Base-by-base conservation (phyloP, 2,888 invertebrate genomes). In the Rhamnusium bicolor region DNA sequence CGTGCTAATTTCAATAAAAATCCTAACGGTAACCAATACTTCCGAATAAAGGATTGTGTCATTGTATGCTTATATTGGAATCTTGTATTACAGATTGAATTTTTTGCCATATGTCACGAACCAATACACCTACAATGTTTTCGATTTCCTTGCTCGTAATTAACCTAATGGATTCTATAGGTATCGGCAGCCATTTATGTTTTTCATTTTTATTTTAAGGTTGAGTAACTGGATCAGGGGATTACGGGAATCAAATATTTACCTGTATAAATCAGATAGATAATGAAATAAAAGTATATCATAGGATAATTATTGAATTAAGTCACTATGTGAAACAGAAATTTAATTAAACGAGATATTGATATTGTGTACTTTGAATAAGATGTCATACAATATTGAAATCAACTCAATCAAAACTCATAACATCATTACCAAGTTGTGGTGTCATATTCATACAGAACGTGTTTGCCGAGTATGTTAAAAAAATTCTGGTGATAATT, bases 21-120 rank as follows among this genome's bases (percentile, higher is more conserved):
- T 72, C 71, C 66, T 85, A 85, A 85, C 85, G 85, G 85, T 56
- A 80, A 74, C 74, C 79, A 71, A 80, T 81, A 80, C 79, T 81
- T 75, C 81, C 81, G 80, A 85, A 85, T 84, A 84, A 85, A 85
- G 83, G 79, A 84, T 81, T 80, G 82, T 81, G 83, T 84, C 84
- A 85, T 86, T 86, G 85, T 86, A 85, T 84, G 85, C 86, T 85
- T 85, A 86, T 85, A 83, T 79, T 78, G 83, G 81, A 81, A 82
- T 82, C 80, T 80, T 72, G 80, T 78, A 79, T 79, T 80, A 77
- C 76, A 74, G 80, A 72, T 77, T 71, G 67, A 72, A 68, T 78
- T 80, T 80, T 80, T 73, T 49, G 62, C 77, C 79, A 79, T 80
- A 80, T 79, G 78, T 80, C 81, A 80, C 81, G 76, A 72, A 51